Evolutionary conservation across 2,797 vertebrate genomes (phyloP).

Genomic region (Falco berigora): DNA sequence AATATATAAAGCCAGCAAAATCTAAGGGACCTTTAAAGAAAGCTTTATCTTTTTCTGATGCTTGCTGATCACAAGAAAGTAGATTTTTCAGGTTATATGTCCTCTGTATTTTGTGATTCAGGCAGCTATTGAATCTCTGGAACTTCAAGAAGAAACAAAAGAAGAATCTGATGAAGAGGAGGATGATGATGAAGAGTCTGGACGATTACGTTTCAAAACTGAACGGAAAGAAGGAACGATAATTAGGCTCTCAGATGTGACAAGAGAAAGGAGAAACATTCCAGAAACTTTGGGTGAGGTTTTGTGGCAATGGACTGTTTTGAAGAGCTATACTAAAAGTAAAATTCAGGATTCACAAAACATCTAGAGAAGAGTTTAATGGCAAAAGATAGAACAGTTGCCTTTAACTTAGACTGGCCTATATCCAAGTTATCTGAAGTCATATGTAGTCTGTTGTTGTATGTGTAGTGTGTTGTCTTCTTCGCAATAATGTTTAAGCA

Average conservation of each 20-base stretch:
- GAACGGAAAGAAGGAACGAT: conserved; percentile 91
- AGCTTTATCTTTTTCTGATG: background rate
- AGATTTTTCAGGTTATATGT: background rate
- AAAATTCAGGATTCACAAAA: background rate
- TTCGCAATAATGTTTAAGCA: background rate
- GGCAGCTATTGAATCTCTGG: conserved; percentile 78
- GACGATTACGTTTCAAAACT: conserved; percentile 90
- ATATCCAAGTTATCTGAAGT: background rate
- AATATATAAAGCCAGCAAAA: background rate
- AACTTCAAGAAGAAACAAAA: conserved; percentile 79
- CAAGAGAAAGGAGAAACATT: conserved; percentile 90
- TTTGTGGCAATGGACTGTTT: background rate
- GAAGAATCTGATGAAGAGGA: conserved; percentile 96
- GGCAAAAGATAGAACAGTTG: background rate
- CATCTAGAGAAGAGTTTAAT: background rate
- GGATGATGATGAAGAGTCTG: conserved; percentile 90
- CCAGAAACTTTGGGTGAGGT: conserved; percentile 92
- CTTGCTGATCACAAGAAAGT: background rate
- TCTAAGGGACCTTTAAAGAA: background rate
- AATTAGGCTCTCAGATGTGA: conserved; percentile 87
- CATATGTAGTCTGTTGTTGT: background rate
- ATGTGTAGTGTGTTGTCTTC: background rate
- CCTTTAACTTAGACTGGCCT: background rate
- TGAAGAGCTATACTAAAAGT: background rate
- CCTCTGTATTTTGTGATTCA: conserved; percentile 55